Conservation (phyloP, 2,888 invertebrate genomes). For the Rhabditoides inermis region DNA sequence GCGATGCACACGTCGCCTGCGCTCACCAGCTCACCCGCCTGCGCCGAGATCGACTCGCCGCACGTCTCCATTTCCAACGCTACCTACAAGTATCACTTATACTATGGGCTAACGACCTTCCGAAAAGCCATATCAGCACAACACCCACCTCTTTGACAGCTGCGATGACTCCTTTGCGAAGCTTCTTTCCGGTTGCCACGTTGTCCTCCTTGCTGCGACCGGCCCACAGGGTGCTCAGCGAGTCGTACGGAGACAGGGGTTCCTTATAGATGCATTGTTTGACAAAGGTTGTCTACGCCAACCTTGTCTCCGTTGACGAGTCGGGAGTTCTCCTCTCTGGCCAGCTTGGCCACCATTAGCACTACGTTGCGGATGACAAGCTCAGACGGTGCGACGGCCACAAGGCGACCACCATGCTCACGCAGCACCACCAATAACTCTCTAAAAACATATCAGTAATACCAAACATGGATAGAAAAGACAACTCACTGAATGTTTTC, state of each 20-base stretch:
- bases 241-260: slow-evolving; percentile 20
- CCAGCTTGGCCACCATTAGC: slow-evolving; percentile 28
- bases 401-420: slow-evolving; percentile 20
- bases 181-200: slow-evolving; percentile 24
- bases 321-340: slow-evolving; percentile 39
- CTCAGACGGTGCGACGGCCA: slow-evolving; percentile 19
- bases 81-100: slow-evolving; percentile 18
- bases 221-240: slow-evolving; percentile 35
- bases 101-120: background rate
- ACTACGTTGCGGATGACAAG: slow-evolving; percentile 35
- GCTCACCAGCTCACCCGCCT: slow-evolving; percentile 28
- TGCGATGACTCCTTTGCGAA: slow-evolving; percentile 19
- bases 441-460: slow-evolving; percentile 11
- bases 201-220: slow-evolving; percentile 10
- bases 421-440: slow-evolving; percentile 15
- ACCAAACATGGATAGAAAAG: background rate
- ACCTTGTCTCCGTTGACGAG: slow-evolving; percentile 17
- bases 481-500: slow-evolving; percentile 22
- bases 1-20: slow-evolving; percentile 33
- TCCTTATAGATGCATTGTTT: slow-evolving; percentile 8
- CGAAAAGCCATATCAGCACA: background rate
- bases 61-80: slow-evolving; percentile 28
- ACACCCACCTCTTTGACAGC: slow-evolving; percentile 21
- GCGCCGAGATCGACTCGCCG: slow-evolving; percentile 24
- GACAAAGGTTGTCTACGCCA: background rate